These are phyloP conservation scores for Meles meles DNA, from an alignment of 2,113 vertebrate genomes.

Conservation along the genomic window DNA sequence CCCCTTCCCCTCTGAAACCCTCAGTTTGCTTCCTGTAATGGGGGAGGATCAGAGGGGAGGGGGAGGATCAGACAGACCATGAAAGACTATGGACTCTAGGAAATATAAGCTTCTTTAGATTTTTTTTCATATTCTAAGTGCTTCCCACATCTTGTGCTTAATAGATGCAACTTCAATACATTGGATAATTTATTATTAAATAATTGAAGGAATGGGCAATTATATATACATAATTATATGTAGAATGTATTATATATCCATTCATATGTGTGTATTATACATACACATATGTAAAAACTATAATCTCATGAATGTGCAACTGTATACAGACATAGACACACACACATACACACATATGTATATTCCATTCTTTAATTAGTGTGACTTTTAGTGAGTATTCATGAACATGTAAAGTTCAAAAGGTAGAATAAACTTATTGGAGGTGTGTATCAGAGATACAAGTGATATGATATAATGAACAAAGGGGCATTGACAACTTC, in stretches of 20 bases:
- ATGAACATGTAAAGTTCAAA: neutral
- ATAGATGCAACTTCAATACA: neutral
- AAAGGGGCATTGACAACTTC: neutral
- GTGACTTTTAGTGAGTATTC: neutral
- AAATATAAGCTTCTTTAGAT: neutral
- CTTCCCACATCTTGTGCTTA: neutral
- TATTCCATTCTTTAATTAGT: neutral
- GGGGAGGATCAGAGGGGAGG: no score
- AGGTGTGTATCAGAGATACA: neutral
- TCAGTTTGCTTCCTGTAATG: no score
- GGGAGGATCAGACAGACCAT: no score
- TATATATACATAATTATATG: neutral
- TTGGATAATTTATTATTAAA: neutral
- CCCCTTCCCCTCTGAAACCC: no score
- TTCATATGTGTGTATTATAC: neutral
- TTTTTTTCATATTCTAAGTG: neutral
- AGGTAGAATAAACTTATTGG: neutral
- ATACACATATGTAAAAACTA: neutral
- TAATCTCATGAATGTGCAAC: neutral
- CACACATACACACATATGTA: neutral
- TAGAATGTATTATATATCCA: neutral
- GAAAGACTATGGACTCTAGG: no score
- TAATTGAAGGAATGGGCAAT: neutral
- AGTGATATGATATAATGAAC: neutral
- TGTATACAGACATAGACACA: neutral